Base-by-base conservation (phyloP, 2,888 invertebrate genomes). In the Odontothrips loti region DNA sequence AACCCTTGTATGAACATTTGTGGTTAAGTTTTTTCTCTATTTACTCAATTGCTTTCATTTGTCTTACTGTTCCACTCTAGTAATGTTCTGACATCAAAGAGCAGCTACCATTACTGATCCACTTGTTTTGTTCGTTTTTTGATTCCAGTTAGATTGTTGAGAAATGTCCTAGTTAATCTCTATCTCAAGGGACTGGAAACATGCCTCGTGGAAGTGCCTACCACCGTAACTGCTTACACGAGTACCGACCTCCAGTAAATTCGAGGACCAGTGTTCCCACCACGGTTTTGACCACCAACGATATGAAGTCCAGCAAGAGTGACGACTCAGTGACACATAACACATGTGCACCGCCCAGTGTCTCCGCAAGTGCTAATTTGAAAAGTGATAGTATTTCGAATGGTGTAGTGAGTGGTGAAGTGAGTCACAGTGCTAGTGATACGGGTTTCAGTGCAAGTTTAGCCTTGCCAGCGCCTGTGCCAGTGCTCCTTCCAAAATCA, bases 241-340 rank as follows among this genome's bases (percentile, higher is more conserved):
- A 75, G 23, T 75, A 75, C 23, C 68, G 68, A 9, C 68, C 68
- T 23, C 68, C 68, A 27, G 27, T 75, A 27, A 12, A n/a, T 23
- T 8, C 68, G 12, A 75, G 68, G 68, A 23, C 27, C 27, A 75
- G 68, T 75, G 68, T 12, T 27, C 27, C 86, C 4, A 3, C 23
- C 68, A 75, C 23, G n/a, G 68, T 27, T 27, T 75, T 86, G 0
- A 27, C 23, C 68, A 75, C 23, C 27, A 9, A 11, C 84, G 89
- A 89, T 83, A 85, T 90, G 82, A 88, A 88, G 83, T 87, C 89
- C 82, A 89, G 89, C 85, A 89, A 89, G 85, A 89, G 89, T 86
- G 89, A 89, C 85, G 89, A 89, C 85, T 85, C 89, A 81, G 88
- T 89, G 83, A 85, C 89, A 80, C 89, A 89, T 85, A 88, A 87